Percentiles rank a stretch among this genome's conserved stretches.
Evolutionary conservation across 2,797 vertebrate genomes (phyloP).

Genomic region (Philypnodon macrostomus): DNA sequence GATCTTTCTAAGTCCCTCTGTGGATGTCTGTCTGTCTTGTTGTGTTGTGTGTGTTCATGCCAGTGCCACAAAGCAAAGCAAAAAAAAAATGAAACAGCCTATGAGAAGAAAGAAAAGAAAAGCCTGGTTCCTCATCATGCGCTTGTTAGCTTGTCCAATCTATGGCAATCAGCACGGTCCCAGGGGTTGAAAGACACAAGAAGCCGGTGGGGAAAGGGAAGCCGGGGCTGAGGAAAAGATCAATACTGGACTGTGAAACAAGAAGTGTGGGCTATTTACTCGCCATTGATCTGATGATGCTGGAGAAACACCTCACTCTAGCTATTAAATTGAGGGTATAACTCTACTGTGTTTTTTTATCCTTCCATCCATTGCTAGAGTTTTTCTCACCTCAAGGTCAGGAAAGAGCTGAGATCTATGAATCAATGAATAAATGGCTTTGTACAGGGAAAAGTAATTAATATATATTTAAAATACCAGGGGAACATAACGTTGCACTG

Average conservation of each 20-base stretch:
- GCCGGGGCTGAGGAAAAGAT: conserved; percentile 96
- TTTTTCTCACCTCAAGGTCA: conserved; percentile 84
- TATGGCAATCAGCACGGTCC: conserved; percentile 98
- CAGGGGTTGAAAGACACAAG: conserved; percentile 96
- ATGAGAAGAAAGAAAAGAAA: conserved; percentile 83
- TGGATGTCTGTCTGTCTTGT: conserved; percentile 74
- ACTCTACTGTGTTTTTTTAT: conserved; percentile 80
- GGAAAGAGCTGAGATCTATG: conserved; percentile 80
- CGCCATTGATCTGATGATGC: conserved; percentile 99
- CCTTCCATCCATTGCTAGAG: conserved; percentile 37
- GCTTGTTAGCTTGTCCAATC: conserved; percentile 99
- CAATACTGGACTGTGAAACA: conserved; percentile 97
- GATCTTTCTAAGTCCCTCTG: conserved; percentile 72
- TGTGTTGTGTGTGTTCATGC: conserved; percentile 76
- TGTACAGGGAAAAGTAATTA: conserved; percentile 81
- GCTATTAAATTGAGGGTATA: conserved; percentile 98
- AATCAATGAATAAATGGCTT: conserved; percentile 83
- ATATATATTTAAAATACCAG: conserved; percentile 80
- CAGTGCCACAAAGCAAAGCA: conserved; percentile 79
- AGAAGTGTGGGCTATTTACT: conserved; percentile 99
- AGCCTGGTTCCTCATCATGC: conserved; percentile 91
- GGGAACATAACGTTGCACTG: conserved; percentile 55
- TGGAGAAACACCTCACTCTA: conserved; percentile 98
- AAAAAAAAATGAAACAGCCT: conserved; percentile 78
- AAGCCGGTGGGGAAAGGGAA: conserved; percentile 85